These are phyloP conservation scores for Galaxias olidus DNA, from an alignment of 2,797 vertebrate genomes.

Conservation along the genomic window DNA sequence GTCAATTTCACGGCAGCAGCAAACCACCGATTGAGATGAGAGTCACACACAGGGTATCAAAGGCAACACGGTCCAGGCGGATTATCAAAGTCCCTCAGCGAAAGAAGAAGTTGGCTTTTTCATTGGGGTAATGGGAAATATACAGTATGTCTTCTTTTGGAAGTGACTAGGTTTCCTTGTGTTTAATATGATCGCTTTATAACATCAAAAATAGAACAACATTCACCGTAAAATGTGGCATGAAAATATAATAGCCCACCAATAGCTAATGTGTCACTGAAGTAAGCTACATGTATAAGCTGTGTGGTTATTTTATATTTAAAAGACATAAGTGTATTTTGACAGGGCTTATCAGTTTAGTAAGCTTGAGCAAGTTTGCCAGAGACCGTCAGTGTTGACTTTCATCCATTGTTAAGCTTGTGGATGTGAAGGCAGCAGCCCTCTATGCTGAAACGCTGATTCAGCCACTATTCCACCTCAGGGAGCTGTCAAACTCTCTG, in stretches of 20 bases:
- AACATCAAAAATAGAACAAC: too few species aligned
- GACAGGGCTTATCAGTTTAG: slow-evolving; percentile 17
- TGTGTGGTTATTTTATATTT: too few species aligned
- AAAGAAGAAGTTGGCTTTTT: slow-evolving; percentile 19
- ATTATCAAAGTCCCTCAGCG: slow-evolving; percentile 13
- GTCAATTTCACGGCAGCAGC: slow-evolving; percentile 16
- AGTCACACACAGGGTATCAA: slow-evolving; percentile 11
- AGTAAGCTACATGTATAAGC: too few species aligned
- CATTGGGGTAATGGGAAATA: not conserved
- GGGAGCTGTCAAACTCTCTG: slow-evolving; percentile 30
- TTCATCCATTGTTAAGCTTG: slow-evolving; percentile 21
- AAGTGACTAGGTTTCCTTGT: too few species aligned
- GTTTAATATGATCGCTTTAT: too few species aligned
- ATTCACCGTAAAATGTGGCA: too few species aligned
- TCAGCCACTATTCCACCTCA: slow-evolving; percentile 35
- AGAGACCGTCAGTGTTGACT: not conserved
- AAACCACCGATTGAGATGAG: slow-evolving; percentile 30
- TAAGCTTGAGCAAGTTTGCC: slow-evolving; percentile 12
- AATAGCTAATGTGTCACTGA: too few species aligned
- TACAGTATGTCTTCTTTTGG: too few species aligned
- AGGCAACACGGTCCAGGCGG: slow-evolving; percentile 8
- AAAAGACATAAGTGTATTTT: not conserved
- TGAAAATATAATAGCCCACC: too few species aligned
- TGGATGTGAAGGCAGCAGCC: slow-evolving; percentile 34
- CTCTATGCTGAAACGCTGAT: slow-evolving; percentile 44